Base-by-base conservation (phyloP, 1,140 invertebrate genomes). In the Campoletis sonorensis region DNA sequence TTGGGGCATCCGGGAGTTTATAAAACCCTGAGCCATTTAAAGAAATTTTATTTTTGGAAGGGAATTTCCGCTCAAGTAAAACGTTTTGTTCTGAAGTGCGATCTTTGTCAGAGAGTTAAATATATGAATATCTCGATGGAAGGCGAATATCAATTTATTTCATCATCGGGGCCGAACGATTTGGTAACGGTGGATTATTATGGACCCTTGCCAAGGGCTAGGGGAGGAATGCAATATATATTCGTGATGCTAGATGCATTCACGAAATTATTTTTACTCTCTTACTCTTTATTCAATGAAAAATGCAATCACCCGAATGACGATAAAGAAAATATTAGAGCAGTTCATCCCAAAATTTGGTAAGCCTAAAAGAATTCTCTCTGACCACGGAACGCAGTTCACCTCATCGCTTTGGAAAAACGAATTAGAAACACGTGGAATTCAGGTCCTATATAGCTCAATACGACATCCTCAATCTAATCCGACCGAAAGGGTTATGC, bases 401-500 rank as follows among this genome's bases (percentile, higher is more conserved):
- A 64, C 61, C 4, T 23, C 61, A 0, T 3, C 23, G 30, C 7
- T 27, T 0, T 80, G 79, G 79, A 72, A 71, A 11, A 30, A 18
- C 1, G 7, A 11, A n/a, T 70, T 72, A 51, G 68, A 16, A 18
- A 1, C 15, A 16, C 10, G 27, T 0, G 67, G 26, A 8, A 21
- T 80, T 0, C 51, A 18, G 21, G 21, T 54, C 1, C 1, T 30
- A 4, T 54, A 49, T 30, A 51, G 37, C 7, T 71, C 67, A 0
- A 49, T 80, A 3, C 21, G 79, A 21, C 79, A 80, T 51, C 79
- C 67, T 10, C 79, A 80, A 37, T 80, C 79, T 1, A 72, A 80
- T 33, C 79, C 79, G 1, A 70, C 70, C 0, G 68, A 72, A 18
- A 3, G 67, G 1, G 45, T 72, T 4, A 83, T 77, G 78, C 13